Evolutionary conservation across 2,797 vertebrate species (phyloP).

Genomic region (Epinephelus coioides): DNA sequence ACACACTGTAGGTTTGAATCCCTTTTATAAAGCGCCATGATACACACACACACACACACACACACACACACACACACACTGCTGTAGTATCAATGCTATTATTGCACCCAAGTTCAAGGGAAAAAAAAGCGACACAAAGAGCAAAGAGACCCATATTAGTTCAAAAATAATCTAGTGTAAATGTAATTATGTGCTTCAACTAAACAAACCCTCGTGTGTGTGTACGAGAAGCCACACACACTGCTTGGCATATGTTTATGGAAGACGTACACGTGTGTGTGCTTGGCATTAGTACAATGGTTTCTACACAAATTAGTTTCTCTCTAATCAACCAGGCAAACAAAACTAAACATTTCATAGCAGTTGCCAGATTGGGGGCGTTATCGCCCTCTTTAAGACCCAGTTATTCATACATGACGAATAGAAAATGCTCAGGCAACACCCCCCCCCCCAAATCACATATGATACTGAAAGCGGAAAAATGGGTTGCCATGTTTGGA

Average conservation of each 20-base stretch:
- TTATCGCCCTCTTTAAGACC: slow-evolving; percentile 41
- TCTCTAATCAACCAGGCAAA: slow-evolving; percentile 17
- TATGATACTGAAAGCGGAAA: background rate
- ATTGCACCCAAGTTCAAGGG: slow-evolving; percentile 78
- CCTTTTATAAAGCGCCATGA: slow-evolving; percentile 59
- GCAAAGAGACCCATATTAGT: slow-evolving; percentile 34
- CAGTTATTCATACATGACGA: slow-evolving; percentile 24
- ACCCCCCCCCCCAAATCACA: background rate
- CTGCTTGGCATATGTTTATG: slow-evolving; percentile 38
- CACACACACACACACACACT: slow-evolving; percentile 19
- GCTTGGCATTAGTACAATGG: slow-evolving; percentile 43
- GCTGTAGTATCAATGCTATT: slow-evolving; percentile 52
- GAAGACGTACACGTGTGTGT: slow-evolving; percentile 63
- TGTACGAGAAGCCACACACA: slow-evolving; percentile 18
- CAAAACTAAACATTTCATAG: background rate
- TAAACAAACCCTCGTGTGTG: slow-evolving; percentile 14
- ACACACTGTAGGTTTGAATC: slow-evolving; percentile 35
- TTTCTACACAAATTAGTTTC: slow-evolving; percentile 36
- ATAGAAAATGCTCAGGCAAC: slow-evolving; percentile 22
- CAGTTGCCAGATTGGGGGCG: slow-evolving; percentile 42
- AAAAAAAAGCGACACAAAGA: slow-evolving; percentile 35
- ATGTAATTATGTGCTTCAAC: slow-evolving; percentile 47
- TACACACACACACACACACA: slow-evolving; percentile 11
- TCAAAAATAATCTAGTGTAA: slow-evolving; percentile 32
- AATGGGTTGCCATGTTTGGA: slow-evolving; percentile 46